These are phyloP conservation scores for Phaenicophaeus curvirostris DNA, from an alignment of 2,797 vertebrate species.

Conservation along the genomic window DNA sequence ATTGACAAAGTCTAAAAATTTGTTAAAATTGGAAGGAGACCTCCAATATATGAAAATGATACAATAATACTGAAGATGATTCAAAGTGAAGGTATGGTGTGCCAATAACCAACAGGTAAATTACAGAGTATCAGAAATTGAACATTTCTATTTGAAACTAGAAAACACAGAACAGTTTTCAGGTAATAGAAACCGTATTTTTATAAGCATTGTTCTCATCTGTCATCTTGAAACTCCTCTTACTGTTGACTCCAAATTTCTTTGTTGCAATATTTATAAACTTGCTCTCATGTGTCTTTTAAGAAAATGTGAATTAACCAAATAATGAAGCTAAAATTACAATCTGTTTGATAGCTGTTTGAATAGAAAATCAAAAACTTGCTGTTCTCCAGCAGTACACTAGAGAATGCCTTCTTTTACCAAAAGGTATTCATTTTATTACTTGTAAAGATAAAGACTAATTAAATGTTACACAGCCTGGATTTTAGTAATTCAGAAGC, in stretches of 20 bases:
- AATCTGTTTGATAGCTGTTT: conserved; percentile 71
- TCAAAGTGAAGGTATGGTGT: background rate
- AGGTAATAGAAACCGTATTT: conserved; percentile 6
- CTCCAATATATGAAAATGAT: background rate
- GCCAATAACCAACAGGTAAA: background rate
- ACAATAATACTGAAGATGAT: background rate
- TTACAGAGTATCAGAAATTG: background rate
- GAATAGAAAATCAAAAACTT: conserved; percentile 65
- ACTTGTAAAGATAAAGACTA: conserved; percentile 74
- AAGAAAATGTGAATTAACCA: conserved; percentile 67
- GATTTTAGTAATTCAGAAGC: conserved; percentile 61
- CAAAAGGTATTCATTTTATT: conserved; percentile 66
- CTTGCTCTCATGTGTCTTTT: conserved; percentile 53
- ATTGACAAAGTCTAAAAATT: background rate
- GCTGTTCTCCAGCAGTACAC: background rate
- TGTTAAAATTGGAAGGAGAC: background rate
- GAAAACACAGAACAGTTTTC: background rate
- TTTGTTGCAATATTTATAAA: conserved; percentile 74
- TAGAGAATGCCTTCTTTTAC: conserved; percentile 36
- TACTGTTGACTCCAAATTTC: conserved; percentile 37
- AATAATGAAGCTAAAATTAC: conserved; percentile 71
- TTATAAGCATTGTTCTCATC: conserved; percentile 37
- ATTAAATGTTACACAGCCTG: conserved; percentile 70
- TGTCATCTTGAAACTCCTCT: conserved; percentile 27
- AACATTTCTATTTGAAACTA: conserved; percentile 13